These are phyloP conservation scores for Excalfactoria chinensis DNA, from an alignment of 2,113 vertebrate genomes.

Conservation along the genomic window DNA sequence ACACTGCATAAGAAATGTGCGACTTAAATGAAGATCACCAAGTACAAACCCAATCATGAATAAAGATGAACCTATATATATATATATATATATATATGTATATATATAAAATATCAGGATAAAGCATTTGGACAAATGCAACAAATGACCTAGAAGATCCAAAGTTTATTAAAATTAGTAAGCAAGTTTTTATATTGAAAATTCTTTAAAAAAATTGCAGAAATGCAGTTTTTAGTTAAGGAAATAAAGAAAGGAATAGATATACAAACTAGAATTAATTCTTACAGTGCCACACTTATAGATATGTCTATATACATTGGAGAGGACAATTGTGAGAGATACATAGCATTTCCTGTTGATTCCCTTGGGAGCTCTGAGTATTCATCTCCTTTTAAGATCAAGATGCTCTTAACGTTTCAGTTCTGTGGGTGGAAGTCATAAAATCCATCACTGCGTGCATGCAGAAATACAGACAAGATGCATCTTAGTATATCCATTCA, in stretches of 20 bases:
- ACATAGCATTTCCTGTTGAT: neutral
- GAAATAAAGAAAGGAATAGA: neutral
- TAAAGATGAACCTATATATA: neutral
- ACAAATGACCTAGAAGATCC: neutral
- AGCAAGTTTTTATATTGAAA: neutral
- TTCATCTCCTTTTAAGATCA: constrained; percentile 20
- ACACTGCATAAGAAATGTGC: neutral
- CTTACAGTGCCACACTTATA: neutral
- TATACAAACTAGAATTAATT: neutral
- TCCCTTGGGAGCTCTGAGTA: neutral
- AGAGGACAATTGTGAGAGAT: neutral
- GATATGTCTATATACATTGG: neutral
- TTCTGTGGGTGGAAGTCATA: neutral
- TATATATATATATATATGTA: no score
- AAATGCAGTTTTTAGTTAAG: neutral
- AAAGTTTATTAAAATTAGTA: neutral
- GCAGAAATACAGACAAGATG: neutral
- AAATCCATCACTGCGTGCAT: neutral
- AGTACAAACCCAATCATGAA: neutral
- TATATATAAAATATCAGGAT: neutral
- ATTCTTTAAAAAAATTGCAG: neutral
- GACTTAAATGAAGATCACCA: neutral
- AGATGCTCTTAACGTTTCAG: neutral
- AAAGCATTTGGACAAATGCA: neutral
- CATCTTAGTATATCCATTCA: neutral